These are phyloP conservation scores for Apantesis nais DNA, from an alignment of 2,888 invertebrate species.

Conservation along the genomic window DNA sequence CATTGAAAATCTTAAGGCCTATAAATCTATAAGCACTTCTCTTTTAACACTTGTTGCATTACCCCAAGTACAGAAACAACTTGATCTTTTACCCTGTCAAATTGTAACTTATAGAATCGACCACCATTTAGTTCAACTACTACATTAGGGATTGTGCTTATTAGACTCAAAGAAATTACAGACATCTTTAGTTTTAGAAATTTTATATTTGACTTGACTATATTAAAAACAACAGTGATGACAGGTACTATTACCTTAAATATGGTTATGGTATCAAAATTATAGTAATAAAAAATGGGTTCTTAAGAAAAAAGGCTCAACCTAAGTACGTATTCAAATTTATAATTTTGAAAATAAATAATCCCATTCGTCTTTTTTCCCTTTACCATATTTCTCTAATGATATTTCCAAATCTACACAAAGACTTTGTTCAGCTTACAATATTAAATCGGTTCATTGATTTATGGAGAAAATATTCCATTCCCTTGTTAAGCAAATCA, in stretches of 20 bases:
- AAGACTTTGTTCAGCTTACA: slow-evolving; percentile 26
- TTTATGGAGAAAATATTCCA: slow-evolving; percentile 44
- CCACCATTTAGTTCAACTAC: neutral
- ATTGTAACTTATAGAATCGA: neutral
- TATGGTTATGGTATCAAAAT: neutral
- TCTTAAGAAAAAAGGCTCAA: neutral
- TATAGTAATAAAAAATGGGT: neutral
- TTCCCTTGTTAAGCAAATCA: slow-evolving; percentile 42
- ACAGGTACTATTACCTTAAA: neutral
- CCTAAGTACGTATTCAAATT: neutral
- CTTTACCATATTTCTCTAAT: slow-evolving; percentile 11
- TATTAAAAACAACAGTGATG: neutral
- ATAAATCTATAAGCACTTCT: neutral
- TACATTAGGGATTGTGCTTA: neutral
- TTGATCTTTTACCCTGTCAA: neutral
- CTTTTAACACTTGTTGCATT: neutral
- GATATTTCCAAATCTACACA: slow-evolving; percentile 17
- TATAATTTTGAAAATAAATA: slow-evolving; percentile 1
- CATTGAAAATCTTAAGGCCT: neutral
- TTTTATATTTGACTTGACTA: neutral
- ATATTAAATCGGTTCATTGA: slow-evolving; percentile 39
- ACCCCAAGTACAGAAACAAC: neutral
- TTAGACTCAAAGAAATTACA: neutral
- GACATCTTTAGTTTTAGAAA: neutral
- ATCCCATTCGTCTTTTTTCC: neutral